A percentile compares a stretch with the other conserved stretches of the same genome.
Conservation (phyloP, 2,797 vertebrate genomes). For the Thripadectes ignobilis region DNA sequence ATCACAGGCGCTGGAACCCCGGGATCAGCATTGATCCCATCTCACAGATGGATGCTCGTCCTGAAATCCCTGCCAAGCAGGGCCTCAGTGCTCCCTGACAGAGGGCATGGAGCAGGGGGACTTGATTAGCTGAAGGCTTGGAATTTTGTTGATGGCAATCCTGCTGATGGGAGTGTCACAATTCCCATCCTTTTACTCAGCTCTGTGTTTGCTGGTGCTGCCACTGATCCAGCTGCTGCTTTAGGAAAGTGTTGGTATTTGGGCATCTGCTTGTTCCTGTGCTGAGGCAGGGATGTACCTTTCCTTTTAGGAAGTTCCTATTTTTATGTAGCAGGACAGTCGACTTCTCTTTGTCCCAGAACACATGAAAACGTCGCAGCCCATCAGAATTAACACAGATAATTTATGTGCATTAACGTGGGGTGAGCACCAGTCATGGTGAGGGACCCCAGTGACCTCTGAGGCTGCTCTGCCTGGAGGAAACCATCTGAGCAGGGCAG, state of each 20-base stretch:
- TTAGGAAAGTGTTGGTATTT: not conserved
- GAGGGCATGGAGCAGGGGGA: not conserved
- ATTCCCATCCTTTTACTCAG: not conserved
- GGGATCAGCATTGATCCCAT: not conserved
- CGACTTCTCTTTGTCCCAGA: not conserved
- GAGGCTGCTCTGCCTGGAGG: not conserved
- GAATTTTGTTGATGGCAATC: not conserved
- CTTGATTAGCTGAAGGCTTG: not conserved
- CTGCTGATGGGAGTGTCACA: not conserved
- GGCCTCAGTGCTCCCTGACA: not conserved
- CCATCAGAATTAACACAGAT: not conserved
- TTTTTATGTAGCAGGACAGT: not conserved
- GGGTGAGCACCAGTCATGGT: not conserved
- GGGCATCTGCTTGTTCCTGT: not conserved
- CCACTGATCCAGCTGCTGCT: not conserved
- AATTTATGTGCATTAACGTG: fast-evolving
- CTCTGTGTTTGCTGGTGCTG: not conserved
- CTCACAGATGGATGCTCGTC: not conserved
- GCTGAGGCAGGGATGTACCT: not conserved
- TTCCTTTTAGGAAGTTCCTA: not conserved
- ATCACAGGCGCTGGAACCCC: not conserved
- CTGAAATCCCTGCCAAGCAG: not conserved
- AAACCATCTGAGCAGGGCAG: not conserved
- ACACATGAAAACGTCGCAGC: fast-evolving
- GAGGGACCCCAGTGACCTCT: not conserved